phyloP scores from a whole-genome alignment of 2,113 vertebrate species.

The Rana temporaria region DNA sequence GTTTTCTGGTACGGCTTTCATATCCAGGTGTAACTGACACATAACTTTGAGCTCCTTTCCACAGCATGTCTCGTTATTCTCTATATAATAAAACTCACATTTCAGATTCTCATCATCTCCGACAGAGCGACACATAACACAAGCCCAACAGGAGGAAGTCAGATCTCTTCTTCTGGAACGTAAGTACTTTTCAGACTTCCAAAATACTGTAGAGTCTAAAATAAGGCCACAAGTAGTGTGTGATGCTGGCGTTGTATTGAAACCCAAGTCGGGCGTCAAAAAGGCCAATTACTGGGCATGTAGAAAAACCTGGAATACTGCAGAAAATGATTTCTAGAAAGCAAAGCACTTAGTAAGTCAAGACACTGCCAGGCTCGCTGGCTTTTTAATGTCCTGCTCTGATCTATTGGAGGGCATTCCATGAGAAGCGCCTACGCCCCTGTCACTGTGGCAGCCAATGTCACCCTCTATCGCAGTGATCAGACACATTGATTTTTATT shows the following conservation, averaged over 20 bases:
- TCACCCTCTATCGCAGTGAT: too few species aligned
- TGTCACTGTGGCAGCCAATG: too few species aligned
- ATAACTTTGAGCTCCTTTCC: conserved; percentile 18
- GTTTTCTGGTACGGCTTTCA: conserved; percentile 22
- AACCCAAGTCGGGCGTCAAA: not conserved
- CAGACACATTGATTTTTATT: too few species aligned
- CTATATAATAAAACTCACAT: conserved; percentile 25
- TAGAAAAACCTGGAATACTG: not conserved
- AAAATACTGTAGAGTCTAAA: conserved; percentile 1
- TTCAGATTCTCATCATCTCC: conserved; percentile 9
- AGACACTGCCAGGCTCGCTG: not conserved
- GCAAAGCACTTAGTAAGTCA: not conserved
- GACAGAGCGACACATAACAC: conserved; percentile 17
- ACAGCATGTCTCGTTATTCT: conserved; percentile 18
- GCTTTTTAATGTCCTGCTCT: too few species aligned
- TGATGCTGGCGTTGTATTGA: not conserved
- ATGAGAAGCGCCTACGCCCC: too few species aligned
- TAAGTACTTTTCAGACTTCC: not conserved
- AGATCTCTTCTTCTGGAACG: conserved; percentile 5
- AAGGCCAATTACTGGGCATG: conserved; percentile 17
- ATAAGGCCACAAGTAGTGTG: not conserved
- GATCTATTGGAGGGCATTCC: too few species aligned
- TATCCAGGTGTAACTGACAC: not conserved
- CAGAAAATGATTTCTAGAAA: not conserved
- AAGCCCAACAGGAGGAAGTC: conserved; percentile 8